Percentiles rank a stretch among this genome's conserved stretches.
phyloP scores from a whole-genome alignment of 2,797 vertebrate species.

The Hafferia zeledoni region DNA sequence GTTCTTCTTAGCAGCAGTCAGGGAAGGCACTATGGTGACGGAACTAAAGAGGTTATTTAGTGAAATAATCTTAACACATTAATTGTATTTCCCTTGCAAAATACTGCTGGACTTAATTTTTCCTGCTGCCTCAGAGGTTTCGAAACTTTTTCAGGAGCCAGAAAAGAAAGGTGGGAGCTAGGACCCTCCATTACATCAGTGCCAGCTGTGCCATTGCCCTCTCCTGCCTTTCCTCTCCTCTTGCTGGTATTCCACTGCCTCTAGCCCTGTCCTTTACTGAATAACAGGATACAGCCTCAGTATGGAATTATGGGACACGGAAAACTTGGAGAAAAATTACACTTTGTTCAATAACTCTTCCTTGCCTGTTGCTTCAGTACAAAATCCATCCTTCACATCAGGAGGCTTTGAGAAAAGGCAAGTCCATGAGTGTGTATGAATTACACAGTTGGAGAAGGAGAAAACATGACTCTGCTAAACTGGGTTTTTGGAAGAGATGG shows the following conservation, averaged over 20 bases:
- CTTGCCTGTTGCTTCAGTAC: neutral
- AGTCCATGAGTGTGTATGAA: neutral
- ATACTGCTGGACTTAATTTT: neutral
- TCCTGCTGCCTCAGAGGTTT: neutral
- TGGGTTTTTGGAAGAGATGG: neutral
- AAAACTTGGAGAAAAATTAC: neutral
- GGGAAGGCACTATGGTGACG: neutral
- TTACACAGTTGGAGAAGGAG: neutral
- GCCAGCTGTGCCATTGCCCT: neutral
- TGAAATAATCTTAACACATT: neutral
- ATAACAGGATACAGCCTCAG: neutral
- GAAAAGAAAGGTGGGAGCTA: neutral
- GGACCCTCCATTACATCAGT: neutral
- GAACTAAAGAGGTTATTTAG: neutral
- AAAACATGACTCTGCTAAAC: neutral
- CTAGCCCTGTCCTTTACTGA: neutral
- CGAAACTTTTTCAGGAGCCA: neutral
- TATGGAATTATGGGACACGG: accelerated
- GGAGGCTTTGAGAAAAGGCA: neutral
- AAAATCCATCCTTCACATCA: neutral
- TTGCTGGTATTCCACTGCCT: neutral
- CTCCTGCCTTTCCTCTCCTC: neutral
- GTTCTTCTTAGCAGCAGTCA: neutral
- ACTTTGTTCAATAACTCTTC: neutral
- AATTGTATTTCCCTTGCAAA: neutral